phyloP scores from a whole-genome alignment of 2,888 invertebrate species.

The Lithophane semibrunnea region DNA sequence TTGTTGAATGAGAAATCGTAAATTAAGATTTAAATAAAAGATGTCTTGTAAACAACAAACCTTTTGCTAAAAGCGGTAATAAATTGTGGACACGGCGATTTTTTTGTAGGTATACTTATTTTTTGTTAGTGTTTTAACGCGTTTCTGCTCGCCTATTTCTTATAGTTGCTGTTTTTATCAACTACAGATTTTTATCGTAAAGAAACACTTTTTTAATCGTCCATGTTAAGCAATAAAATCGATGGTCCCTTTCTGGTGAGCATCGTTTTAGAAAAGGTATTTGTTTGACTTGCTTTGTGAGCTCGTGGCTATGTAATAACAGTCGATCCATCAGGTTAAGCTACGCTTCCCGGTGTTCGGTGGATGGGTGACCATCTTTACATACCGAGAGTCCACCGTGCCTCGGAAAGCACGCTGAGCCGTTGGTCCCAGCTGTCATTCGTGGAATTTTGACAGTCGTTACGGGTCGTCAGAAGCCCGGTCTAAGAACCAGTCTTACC shows the following conservation, averaged over 20 bases:
- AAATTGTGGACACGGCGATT: constrained; percentile 79
- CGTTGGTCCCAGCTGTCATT: neutral
- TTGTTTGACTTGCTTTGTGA: neutral
- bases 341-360: neutral
- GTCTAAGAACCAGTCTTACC: neutral
- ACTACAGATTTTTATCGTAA: constrained; percentile 67
- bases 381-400: neutral
- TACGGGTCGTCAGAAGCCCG: neutral
- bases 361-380: too few relatives aligned
- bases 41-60: constrained; percentile 88
- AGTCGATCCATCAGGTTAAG: neutral
- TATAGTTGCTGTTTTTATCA: constrained; percentile 69
- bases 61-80: constrained; percentile 88
- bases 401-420: neutral
- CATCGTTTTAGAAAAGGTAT: neutral
- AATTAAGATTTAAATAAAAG: constrained; percentile 88
- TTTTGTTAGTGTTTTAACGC: constrained; percentile 73
- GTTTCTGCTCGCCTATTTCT: constrained; percentile 74
- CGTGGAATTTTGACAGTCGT: neutral
- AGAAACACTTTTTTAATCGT: constrained; percentile 50
- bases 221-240: constrained; percentile 49
- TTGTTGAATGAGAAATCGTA: constrained; percentile 83
- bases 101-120: constrained; percentile 66
- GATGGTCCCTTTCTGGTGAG: constrained; percentile 1
- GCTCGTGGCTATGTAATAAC: neutral